Evolutionary conservation across 2,113 vertebrate species (phyloP), one percentile per base, ranked within the genome.

Genomic region (Mus pahari): DNA sequence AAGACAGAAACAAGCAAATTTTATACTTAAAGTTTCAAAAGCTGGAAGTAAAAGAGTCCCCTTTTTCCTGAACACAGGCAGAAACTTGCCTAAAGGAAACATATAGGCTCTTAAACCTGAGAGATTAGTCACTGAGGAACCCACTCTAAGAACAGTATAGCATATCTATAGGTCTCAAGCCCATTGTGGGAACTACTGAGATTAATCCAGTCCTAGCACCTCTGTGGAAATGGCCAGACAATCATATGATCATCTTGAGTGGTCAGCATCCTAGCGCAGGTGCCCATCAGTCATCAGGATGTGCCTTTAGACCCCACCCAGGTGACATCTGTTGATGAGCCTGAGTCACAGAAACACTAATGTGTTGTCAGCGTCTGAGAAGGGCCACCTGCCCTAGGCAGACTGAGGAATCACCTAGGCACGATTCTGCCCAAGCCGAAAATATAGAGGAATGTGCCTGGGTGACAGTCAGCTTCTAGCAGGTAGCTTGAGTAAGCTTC

Each of bases 231-330:
- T 11, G 10, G 33, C 22, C 0, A 1, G 79, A 19, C 1, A 24
- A 26, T 19, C 36, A 60, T 70, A 36, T 1, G 10, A 6, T 33
- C 5, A 0, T 7, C 20, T 2, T 1, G 26, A 12, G 16, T 1
- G 42, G 53, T 36, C 26, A 28, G 70, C 19, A n/a, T 28, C 33
- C 48, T 33, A 55, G 24, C 22, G 60, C 20, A 8, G 58, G 53
- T 0, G 3, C 53, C 20, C 24, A 7, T 39, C 0, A 42, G n/a
- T 26, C 26, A 20, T 10, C 53, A 86, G 26, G 73, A 53, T 5
- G n/a, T 17, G 39, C 62, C 89, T 48, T 64, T 17, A 9, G 45
- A 4, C 16, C 36, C 53, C 64, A 66, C 64, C 4, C 81, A 39
- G 5, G 39, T n/a, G 68, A 39, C 0, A 0, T 8, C 8, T 55